Conservation (phyloP, 2,113 vertebrate genomes). For the Poeciliopsis prolifica region DNA sequence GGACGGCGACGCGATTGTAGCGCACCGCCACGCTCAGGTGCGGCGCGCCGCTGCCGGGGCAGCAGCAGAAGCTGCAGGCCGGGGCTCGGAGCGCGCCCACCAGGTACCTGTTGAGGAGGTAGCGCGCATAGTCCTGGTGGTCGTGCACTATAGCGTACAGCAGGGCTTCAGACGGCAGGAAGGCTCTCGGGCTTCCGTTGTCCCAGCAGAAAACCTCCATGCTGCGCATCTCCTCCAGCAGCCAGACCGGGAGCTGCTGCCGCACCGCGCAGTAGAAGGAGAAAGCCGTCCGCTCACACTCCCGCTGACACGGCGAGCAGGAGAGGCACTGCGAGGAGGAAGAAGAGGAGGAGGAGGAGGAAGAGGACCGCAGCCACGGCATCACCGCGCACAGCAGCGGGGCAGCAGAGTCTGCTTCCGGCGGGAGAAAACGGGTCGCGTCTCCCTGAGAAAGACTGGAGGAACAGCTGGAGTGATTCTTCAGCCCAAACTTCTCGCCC, state of each 20-base stretch:
- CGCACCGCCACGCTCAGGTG: slow-evolving; percentile 91
- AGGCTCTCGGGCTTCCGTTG: slow-evolving; percentile 85
- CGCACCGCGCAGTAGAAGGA: slow-evolving; percentile 93
- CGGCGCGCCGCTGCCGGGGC: slow-evolving; percentile 76
- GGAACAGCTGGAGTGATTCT: neutral
- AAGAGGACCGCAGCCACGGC: slow-evolving; percentile 57
- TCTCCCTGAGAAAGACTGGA: neutral
- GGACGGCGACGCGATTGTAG: slow-evolving; percentile 86
- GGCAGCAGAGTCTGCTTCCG: neutral
- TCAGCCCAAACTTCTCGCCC: slow-evolving; percentile 56
- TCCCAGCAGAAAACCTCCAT: slow-evolving; percentile 96
- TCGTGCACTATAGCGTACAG: slow-evolving; percentile 94
- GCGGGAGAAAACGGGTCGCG: neutral
- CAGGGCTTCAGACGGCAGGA: slow-evolving; percentile 90
- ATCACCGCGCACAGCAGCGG: slow-evolving; percentile 23
- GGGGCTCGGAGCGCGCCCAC: slow-evolving; percentile 81
- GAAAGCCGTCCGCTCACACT: slow-evolving; percentile 90
- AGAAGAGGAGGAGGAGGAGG: neutral
- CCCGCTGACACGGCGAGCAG: slow-evolving; percentile 82
- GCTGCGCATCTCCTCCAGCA: slow-evolving; percentile 91
- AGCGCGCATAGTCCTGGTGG: slow-evolving; percentile 88
- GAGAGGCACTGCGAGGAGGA: slow-evolving; percentile 11
- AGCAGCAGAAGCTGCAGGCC: slow-evolving; percentile 88
- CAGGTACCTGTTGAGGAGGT: slow-evolving; percentile 84
- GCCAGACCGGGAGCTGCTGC: slow-evolving; percentile 89